Percentiles rank a stretch among this genome's conserved stretches.
Evolutionary conservation across 1,140 invertebrate species (phyloP).

Genomic region (Orius insidiosus): DNA sequence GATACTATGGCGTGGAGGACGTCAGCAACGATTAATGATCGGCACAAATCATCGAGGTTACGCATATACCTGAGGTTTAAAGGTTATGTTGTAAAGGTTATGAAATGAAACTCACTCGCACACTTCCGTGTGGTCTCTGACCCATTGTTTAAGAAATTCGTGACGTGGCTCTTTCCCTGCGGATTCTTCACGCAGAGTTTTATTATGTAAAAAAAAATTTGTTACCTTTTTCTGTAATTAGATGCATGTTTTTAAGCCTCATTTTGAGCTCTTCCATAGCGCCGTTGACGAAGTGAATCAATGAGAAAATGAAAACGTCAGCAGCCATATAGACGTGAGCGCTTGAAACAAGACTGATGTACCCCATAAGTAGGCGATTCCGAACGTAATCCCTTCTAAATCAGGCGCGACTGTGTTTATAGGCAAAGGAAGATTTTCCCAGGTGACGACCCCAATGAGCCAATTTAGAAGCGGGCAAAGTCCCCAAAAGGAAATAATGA

Average conservation of each 20-base stretch:
- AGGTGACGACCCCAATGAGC: background rate
- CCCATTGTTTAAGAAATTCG: too few relatives aligned
- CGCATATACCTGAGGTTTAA: conserved; percentile 2
- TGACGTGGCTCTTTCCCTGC: too few relatives aligned
- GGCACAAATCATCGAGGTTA: background rate
- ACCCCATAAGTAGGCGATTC: background rate
- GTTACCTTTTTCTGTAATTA: too few relatives aligned
- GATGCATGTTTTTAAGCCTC: background rate
- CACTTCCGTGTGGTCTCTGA: too few relatives aligned
- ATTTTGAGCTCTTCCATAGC: background rate
- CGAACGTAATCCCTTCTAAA: background rate
- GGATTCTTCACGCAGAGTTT: too few relatives aligned
- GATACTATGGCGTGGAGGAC: conserved; percentile 13
- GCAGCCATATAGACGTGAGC: conserved; percentile 6
- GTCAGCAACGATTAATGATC: conserved; percentile 6
- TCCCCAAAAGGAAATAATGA: background rate
- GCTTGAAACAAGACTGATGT: background rate
- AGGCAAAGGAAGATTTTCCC: background rate
- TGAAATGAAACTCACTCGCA: too few relatives aligned
- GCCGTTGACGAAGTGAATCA: background rate
- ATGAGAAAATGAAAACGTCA: conserved; percentile 3
- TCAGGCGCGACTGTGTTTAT: conserved; percentile 5
- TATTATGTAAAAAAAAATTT: too few relatives aligned
- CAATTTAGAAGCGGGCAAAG: conserved; percentile 5
- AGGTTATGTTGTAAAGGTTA: too few relatives aligned